Base-by-base conservation (phyloP, 1,140 invertebrate genomes). In the Xylocopa sonorina region DNA sequence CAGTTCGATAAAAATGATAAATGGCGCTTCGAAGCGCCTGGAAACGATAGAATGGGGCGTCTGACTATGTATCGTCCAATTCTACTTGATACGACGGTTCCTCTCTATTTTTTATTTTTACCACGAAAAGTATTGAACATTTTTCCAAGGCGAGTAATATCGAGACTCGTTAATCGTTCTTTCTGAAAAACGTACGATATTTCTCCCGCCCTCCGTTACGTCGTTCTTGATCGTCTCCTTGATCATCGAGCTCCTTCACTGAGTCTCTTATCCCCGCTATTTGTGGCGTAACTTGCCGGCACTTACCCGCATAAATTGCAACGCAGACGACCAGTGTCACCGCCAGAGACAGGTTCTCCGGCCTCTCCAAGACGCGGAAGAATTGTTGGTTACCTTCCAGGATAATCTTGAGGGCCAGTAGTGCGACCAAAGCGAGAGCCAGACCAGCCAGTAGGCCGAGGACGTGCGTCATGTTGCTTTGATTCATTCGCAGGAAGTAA, bases 401-500 rank as follows among this genome's bases (percentile, higher is more conserved):
- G 41, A 89, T 86, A 29, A 92, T 71, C 68, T 89, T 86, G 34
- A 88, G 57, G 60, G 89, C 63, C 24, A 92, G 86, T 55, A 91
- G 82, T 64, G 91, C 66, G 51, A 88, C 94, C 29, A 98, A 92
- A 1, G 95, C 94, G 41, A 96, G 79, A 50, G 96, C 94, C 48
- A 98, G 93, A 5, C 95, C 93, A 50, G 97, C 93, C 18, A 98
- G 91, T 34, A 98, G 93, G 7, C 95, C 95, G 67, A 98, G 94
- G 51, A 98, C 94, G 86, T 97, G 96, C 1, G 96, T 97, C 93
- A 98, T 96, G 91, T 97, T 98, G 84, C 95, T 97, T 92, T 98
- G 97, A 93, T 98, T 98, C 95, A 98, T 97, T 76, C 97, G 96
- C 71, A 98, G 94, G 90, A 98, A 98, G 93, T 98, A 98, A 57